Percentiles rank a stretch among this genome's conserved stretches.
These are phyloP conservation scores for Polymixis flavicincta DNA, from an alignment of 2,888 invertebrate species.

Conservation along the genomic window DNA sequence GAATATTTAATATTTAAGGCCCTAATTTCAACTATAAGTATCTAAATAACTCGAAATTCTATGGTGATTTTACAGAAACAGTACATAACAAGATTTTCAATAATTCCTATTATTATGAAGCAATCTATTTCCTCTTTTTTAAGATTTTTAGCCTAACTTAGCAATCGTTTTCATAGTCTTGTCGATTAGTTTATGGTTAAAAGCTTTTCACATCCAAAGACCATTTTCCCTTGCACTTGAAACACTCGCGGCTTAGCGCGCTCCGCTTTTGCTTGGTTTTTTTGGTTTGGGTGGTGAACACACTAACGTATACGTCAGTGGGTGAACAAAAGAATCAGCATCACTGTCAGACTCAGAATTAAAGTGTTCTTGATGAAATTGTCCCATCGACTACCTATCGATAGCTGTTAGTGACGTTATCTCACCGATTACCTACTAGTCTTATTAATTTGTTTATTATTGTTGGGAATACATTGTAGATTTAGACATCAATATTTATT, in stretches of 20 bases:
- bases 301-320: too few species aligned
- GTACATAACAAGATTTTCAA: not conserved
- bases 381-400: constrained; percentile 4
- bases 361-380: constrained; percentile 14
- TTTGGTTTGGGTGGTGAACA: too few species aligned
- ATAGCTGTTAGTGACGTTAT: constrained; percentile 21
- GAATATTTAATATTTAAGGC: not conserved
- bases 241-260: not conserved
- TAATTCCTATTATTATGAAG: not conserved
- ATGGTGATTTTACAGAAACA: not conserved
- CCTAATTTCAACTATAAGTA: not conserved
- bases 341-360: not conserved
- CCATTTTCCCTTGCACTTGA: not conserved
- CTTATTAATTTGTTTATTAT: constrained; percentile 57
- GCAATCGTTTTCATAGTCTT: too few species aligned
- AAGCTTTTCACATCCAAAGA: not conserved
- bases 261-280: too few species aligned
- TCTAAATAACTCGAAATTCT: not conserved
- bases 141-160: not conserved
- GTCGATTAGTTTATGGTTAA: not conserved
- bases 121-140: not conserved
- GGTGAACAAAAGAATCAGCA: too few species aligned
- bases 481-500: constrained; percentile 36
- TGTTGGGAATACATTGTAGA: constrained; percentile 39
- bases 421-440: constrained; percentile 21